Evolutionary conservation across 2,797 vertebrate species (phyloP), one percentile per base, ranked within the genome.

Genomic region (Gambelia wislizenii): DNA sequence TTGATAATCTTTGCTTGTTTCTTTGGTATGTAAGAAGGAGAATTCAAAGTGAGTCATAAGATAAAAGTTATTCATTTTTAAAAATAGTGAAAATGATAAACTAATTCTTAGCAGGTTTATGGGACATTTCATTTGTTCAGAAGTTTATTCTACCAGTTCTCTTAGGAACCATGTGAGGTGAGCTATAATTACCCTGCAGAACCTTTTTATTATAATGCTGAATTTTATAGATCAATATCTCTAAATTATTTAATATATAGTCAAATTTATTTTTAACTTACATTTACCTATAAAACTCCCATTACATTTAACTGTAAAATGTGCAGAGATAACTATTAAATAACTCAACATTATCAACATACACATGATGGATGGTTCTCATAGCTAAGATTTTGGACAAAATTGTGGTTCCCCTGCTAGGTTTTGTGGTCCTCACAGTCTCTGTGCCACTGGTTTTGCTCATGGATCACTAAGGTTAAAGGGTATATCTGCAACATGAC

Each of bases 1-100:
- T 85, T 91, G 92, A 91, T 93, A 92, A 92, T 95, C 94, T 95
- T 84, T 49, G 86, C 75, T 85, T 61, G 39, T 90, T 95, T 94
- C 91, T 94, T 72, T 75, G 39, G 49, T 82, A 36, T 72, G 44
- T 75, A 47, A 33, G 33, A 12, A 36, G 30, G 36, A 49, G 13
- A 47, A n/a, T 83, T 88, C 39, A 20, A 39, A 83, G 14, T 49
- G 70, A 22, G 30, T 47, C 69, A 61, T 77, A 64, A n/a, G 30
- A 27, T 69, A 64, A 36, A 22, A 18, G 42, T 20, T 20, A 47
- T 42, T 42, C 56, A 64, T 52, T 78, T 79, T 78, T 79, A 54
- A n/a, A 36, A 39, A 67, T 67, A 14, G 39, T 30, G 36, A 30
- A 27, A 79, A 49, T 64, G 33, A 39, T 36, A 87, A 25, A 39